Evolutionary conservation across 2,113 vertebrate genomes (phyloP), one percentile per base, ranked within the genome.

Genomic region (Gallinago jamesoni): DNA sequence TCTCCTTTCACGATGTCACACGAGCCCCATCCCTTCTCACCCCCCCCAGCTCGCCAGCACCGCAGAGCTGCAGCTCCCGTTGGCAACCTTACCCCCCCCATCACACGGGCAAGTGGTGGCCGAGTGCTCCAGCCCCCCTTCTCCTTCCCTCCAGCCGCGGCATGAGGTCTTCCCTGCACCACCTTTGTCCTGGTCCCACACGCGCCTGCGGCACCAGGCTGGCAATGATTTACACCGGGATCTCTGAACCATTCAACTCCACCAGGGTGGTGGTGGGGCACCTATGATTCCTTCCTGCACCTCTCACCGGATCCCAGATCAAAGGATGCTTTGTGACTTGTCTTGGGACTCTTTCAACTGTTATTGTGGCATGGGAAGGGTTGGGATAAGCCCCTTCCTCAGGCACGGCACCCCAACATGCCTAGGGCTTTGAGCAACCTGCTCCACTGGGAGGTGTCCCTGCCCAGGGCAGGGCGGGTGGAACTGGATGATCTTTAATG

Each of bases 161-260:
- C 37, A n/a, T 1, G 9, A 12, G 30, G 55, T 39, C 45, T 39
- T 57, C 20, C 59, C 70, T 18, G 30, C 43, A 21, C 28, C 47
- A 14, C 48, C 72, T 75, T 48, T 10, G 3, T 25, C 45, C 74
- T 79, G 9, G 0, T 9, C 48, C 79, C 85, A 48, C 28, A 7
- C 64, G 1, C 1, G 12, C 45, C 62, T 1, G 0, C 8, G 1
- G 47, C 37, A 37, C 68, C 12, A 33, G 4, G 4, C 89, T 68
- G 94, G 87, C 76, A 96, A 95, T 94, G 56, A 96, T 94, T 96
- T 93, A 96, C 91, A 23, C 59, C 69, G 74, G 66, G 56, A 89
- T 86, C 89, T 76, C 55, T 7, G 23, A 93, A 75, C 28, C 76
- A 88, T 88, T 83, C 81, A 86, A 76, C 73, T 37, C n/a, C 33